Evolutionary conservation across 2,113 vertebrate genomes (phyloP).

Genomic region (Lepus americanus): DNA sequence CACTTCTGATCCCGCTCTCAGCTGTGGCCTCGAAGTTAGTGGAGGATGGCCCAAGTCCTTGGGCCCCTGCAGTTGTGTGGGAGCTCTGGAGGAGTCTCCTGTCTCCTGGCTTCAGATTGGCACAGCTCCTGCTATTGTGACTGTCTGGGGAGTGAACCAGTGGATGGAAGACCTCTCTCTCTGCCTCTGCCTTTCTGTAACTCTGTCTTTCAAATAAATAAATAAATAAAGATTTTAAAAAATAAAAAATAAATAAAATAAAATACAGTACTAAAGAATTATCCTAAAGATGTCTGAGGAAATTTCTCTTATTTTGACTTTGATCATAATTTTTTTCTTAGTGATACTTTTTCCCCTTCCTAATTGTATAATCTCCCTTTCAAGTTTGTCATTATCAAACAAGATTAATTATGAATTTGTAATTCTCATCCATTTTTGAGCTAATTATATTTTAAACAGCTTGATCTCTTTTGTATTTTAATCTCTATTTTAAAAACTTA

Average conservation of each 20-base stretch:
- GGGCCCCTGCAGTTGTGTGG: too few relatives aligned
- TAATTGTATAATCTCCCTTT: constrained; percentile 80
- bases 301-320: constrained; percentile 24
- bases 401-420: constrained; percentile 82
- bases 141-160: too few relatives aligned
- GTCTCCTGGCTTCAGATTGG: too few relatives aligned
- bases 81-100: too few relatives aligned
- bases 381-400: constrained; percentile 72
- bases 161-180: too few relatives aligned
- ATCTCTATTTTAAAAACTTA: constrained; percentile 85
- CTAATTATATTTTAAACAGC: constrained; percentile 87
- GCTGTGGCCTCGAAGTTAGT: too few relatives aligned
- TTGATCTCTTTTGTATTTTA: constrained; percentile 87
- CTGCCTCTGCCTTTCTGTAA: too few relatives aligned
- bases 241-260: neutral
- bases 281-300: neutral
- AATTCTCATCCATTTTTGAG: constrained; percentile 83
- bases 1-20: too few relatives aligned
- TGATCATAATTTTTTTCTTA: neutral
- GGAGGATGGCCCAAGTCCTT: too few relatives aligned
- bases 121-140: too few relatives aligned
- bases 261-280: constrained; percentile 3
- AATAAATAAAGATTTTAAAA: neutral
- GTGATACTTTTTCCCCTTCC: constrained; percentile 67
- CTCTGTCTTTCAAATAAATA: too few relatives aligned